phyloP scores from a whole-genome alignment of 2,797 vertebrate genomes.

The Arctocebus calabarensis region DNA sequence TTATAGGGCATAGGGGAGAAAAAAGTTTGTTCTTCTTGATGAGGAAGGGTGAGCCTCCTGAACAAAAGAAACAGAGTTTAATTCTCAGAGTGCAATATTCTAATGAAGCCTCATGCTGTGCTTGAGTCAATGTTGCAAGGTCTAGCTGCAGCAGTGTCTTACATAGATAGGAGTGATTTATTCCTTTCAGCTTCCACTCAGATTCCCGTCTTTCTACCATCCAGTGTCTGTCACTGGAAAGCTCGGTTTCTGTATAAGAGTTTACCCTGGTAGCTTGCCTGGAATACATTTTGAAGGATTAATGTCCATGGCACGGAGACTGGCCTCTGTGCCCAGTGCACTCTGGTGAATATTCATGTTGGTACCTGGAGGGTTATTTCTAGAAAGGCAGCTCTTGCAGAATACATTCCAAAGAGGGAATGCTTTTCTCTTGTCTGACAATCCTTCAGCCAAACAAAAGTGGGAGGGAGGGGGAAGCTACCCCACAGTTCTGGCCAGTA shows the following conservation, averaged over 20 bases:
- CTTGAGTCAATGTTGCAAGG: slow-evolving; percentile 61
- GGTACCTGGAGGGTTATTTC: slow-evolving; percentile 74
- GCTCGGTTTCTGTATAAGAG: slow-evolving; percentile 50
- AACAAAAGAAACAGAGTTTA: slow-evolving; percentile 63
- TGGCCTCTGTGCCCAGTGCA: slow-evolving; percentile 62
- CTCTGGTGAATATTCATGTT: slow-evolving; percentile 85
- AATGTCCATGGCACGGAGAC: slow-evolving; percentile 71
- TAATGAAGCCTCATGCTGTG: slow-evolving; percentile 71
- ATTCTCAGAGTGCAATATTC: slow-evolving; percentile 58
- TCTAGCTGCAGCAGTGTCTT: slow-evolving; percentile 53
- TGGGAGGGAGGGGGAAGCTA: slow-evolving; percentile 13
- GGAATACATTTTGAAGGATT: slow-evolving; percentile 82
- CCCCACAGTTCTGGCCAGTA: slow-evolving; percentile 9
- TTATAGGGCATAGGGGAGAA: slow-evolving; percentile 32
- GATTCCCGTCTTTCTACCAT: slow-evolving; percentile 69
- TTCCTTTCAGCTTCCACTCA: slow-evolving; percentile 72
- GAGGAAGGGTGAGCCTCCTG: slow-evolving; percentile 53
- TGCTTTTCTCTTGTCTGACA: slow-evolving; percentile 49
- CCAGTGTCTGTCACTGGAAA: slow-evolving; percentile 69
- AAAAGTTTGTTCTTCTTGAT: slow-evolving; percentile 72
- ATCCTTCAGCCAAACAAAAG: slow-evolving; percentile 69
- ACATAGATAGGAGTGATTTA: slow-evolving; percentile 35
- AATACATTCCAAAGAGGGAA: slow-evolving; percentile 75
- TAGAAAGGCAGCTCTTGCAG: slow-evolving; percentile 71
- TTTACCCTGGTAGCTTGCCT: slow-evolving; percentile 77